phyloP scores from a whole-genome alignment of 2,888 invertebrate species.

The Lomographa bimaculata region DNA sequence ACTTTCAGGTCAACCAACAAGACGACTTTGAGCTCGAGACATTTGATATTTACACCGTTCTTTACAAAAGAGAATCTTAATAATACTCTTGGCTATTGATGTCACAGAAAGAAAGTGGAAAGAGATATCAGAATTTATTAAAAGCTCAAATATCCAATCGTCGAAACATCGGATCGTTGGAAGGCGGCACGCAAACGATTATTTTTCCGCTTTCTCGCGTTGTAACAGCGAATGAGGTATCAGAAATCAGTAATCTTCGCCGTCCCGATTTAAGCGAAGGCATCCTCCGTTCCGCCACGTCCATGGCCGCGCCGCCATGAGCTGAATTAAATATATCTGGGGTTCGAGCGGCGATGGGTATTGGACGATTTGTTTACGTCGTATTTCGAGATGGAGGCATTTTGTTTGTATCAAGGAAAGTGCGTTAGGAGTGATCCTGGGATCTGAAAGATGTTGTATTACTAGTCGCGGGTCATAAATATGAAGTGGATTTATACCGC shows the following conservation, averaged over 20 bases:
- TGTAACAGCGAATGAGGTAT: constrained; percentile 23
- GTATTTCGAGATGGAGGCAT: constrained; percentile 27
- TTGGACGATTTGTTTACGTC: constrained; percentile 34
- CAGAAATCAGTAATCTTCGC: constrained; percentile 21
- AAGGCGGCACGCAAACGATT: constrained; percentile 13
- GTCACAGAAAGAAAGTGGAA: constrained; percentile 1
- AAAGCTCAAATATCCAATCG: constrained; percentile 23
- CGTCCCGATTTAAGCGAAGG: constrained; percentile 7
- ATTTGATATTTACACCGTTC: constrained; percentile 2
- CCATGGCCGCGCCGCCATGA: constrained; percentile 9
- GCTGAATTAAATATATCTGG: constrained; percentile 21
- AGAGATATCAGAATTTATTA: constrained; percentile 17
- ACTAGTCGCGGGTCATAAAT: constrained; percentile 3
- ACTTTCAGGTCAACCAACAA: constrained; percentile 3
- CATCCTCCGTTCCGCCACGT: background rate
- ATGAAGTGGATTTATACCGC: background rate
- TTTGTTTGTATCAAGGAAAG: constrained; percentile 15
- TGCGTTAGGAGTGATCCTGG: constrained; percentile 7
- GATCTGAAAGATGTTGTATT: constrained; percentile 6
- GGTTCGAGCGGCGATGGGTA: constrained; percentile 20
- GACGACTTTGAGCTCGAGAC: constrained; percentile 4
- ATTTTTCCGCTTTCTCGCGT: constrained; percentile 20
- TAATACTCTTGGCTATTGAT: constrained; percentile 1
- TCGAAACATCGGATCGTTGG: constrained; percentile 12
- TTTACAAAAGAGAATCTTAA: background rate